A percentile compares a stretch with the other conserved stretches of the same genome.
Evolutionary conservation across 2,113 vertebrate genomes (phyloP).

Genomic region (Charina bottae): DNA sequence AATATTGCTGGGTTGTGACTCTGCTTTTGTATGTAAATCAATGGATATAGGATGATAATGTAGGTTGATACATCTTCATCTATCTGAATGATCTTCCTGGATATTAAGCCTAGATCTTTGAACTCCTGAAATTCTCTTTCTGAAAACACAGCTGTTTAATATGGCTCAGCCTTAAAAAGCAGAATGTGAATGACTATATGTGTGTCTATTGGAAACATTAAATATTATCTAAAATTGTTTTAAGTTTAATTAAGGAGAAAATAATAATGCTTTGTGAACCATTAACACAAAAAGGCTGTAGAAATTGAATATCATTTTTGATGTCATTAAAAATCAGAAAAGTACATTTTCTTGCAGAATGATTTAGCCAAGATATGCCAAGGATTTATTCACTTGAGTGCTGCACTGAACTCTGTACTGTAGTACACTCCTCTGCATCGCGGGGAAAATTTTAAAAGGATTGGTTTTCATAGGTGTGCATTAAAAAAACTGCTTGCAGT

Average conservation of each 20-base stretch:
- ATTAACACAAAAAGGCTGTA: neutral
- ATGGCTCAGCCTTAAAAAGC: neutral
- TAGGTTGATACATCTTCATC: neutral
- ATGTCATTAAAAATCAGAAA: neutral
- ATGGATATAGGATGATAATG: neutral
- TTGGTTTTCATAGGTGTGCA: neutral
- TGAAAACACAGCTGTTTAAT: neutral
- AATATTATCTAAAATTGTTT: neutral
- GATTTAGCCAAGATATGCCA: neutral
- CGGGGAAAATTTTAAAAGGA: neutral
- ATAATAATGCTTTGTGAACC: neutral
- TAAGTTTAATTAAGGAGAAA: neutral
- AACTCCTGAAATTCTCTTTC: neutral
- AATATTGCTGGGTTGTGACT: neutral
- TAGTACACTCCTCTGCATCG: neutral
- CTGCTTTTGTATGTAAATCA: neutral
- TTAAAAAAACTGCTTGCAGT: neutral
- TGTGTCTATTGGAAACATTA: neutral
- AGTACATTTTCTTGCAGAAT: slow-evolving; percentile 13
- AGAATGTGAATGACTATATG: neutral
- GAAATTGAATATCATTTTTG: slow-evolving; percentile 23
- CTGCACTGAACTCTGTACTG: neutral
- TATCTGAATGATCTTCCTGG: neutral
- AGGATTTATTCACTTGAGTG: neutral
- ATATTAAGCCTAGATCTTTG: neutral